phyloP scores from a whole-genome alignment of 2,113 vertebrate genomes.

The Todiramphus chloris region DNA sequence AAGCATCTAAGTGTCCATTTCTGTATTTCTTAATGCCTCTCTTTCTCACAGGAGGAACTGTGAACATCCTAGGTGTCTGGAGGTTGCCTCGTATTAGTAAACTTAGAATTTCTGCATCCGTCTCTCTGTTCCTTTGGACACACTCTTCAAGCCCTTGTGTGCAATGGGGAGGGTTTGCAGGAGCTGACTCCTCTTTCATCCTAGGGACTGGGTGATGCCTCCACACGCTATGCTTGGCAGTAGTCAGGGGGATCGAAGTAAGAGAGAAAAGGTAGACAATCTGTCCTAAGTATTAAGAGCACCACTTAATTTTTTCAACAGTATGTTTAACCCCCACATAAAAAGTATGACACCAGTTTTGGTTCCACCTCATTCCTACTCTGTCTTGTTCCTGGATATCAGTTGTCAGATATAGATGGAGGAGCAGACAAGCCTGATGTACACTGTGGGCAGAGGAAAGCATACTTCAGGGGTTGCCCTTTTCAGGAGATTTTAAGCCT shows the following conservation, averaged over 20 bases:
- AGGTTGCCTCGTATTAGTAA: background rate
- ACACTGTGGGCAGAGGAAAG: background rate
- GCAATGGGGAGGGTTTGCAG: background rate
- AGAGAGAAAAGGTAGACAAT: background rate
- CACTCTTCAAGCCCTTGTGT: background rate
- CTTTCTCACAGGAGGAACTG: background rate
- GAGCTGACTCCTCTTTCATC: background rate
- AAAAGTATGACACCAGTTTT: background rate
- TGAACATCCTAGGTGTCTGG: background rate
- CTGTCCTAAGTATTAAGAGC: background rate
- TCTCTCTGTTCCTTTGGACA: background rate
- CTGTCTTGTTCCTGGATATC: background rate
- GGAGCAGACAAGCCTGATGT: background rate
- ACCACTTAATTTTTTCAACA: background rate
- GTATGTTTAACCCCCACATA: background rate
- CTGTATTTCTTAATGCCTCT: background rate
- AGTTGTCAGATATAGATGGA: rapidly evolving
- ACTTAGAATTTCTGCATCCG: background rate
- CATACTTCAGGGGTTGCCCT: background rate
- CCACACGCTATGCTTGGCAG: background rate
- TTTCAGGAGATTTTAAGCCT: background rate
- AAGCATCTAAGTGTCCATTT: background rate
- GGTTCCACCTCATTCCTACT: background rate
- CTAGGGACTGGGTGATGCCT: background rate
- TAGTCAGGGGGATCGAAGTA: background rate